Evolutionary conservation across 2,888 invertebrate genomes (phyloP).

Genomic region (Pecten maximus): DNA sequence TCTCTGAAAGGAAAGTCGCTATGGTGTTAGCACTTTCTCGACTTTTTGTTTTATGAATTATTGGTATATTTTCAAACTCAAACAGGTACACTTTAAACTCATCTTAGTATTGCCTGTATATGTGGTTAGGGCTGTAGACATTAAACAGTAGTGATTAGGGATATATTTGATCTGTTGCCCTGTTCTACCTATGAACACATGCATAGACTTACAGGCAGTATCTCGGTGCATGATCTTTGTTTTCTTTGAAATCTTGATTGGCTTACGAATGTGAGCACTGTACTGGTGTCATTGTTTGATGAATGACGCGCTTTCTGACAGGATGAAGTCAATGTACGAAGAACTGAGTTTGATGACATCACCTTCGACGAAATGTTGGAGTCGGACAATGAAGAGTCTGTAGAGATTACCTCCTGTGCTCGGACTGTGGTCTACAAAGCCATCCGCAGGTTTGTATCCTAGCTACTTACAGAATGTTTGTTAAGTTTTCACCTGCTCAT

Average conservation of each 20-base stretch:
- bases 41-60: too few relatives aligned
- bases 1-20: too few relatives aligned
- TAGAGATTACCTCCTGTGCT: slow-evolving; percentile 39
- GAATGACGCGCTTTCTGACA: background rate
- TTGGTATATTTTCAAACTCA: too few relatives aligned
- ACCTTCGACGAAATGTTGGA: slow-evolving; percentile 33
- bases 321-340: background rate
- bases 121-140: too few relatives aligned
- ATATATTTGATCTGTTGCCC: background rate
- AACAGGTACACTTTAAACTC: too few relatives aligned
- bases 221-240: background rate
- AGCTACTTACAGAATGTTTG: background rate
- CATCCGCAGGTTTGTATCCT: background rate
- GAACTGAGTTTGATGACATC: slow-evolving; percentile 23
- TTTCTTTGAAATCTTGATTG: background rate
- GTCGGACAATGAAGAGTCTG: slow-evolving; percentile 41
- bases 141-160: too few relatives aligned
- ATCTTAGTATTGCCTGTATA: too few relatives aligned
- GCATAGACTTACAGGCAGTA: background rate
- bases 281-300: background rate
- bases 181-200: background rate
- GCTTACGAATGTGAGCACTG: background rate
- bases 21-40: too few relatives aligned
- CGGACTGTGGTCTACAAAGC: background rate
- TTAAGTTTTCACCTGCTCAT: too few relatives aligned